Base-by-base conservation (phyloP, 2,888 invertebrate genomes). In the Lasioglossum vierecki region DNA sequence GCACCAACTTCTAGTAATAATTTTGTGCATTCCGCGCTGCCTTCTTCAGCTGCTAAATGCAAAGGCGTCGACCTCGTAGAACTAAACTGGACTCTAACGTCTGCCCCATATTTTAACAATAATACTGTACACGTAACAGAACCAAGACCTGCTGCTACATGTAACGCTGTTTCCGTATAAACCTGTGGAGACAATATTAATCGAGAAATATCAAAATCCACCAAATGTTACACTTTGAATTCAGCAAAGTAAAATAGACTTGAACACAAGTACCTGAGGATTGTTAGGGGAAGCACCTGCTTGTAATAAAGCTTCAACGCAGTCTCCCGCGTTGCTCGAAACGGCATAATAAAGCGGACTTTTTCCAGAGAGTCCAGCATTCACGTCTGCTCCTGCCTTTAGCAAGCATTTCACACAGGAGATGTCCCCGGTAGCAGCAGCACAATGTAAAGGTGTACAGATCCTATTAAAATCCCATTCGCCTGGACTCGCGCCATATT, bases 1-100 rank as follows among this genome's bases (percentile, higher is more conserved):
- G 98, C 98, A 1, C 97, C 97, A 74, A 97, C 96, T 35, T 97
- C 97, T 4, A 98, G 94, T 2, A 98, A 95, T 35, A 98, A 94
- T 77, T 96, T 95, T 0, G 97, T 97, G 89, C 98, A 98, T 88
- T 97, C 97, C 0, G 96, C 96, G 92, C 97, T 97, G 9, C 98
- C 98, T 91, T 98, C 98, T 93, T 98, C 98, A 0, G 98, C 98
- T 8, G 98, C 98, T 90, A 98, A 95, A 95, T 99, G 98, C 46
- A 99, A 95, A 2, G 98, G 97, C 0, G 98, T 98, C 77, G 97
- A 96, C 91, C 97, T 96, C 39, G 96, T 96, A 1, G 96, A 93
- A 0, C 98, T 98, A 87, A 97, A 96, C 86, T 97, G 97, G 0
- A 98, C 97, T 76, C 97, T 95, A 1, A 97, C 97, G 91, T 98